Base-by-base conservation (phyloP, 2,888 invertebrate species). In the Microplitis deprimator region DNA sequence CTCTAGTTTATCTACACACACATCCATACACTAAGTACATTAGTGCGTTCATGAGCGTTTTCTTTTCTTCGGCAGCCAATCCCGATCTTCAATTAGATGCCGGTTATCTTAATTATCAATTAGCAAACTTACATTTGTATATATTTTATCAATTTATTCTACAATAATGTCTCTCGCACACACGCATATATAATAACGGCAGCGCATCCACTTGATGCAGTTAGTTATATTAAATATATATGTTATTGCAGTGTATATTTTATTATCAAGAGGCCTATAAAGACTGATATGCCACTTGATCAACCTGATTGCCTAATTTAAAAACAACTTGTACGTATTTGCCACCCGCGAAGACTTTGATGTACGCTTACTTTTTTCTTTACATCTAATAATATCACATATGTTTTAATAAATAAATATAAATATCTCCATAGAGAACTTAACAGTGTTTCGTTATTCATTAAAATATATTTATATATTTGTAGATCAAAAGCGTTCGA, bases 81-180 rank as follows among this genome's bases (percentile, higher is more conserved):
- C 83, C 85, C 84, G 82, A 83, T 84, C 87, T 88, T 89, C 88
- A 88, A 88, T 89, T 88, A 89, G 85, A 84, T 83, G 81, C 80
- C 83, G 81, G 84, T 83, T 86, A 88, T 88, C 88, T 87, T 86
- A 86, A 87, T 87, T 85, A 87, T 87, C 88, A 88, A 89, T 89
- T 88, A 87, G 88, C 85, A 86, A 50, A 87, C 87, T 86, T 87
- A 86, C 88, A 87, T 87, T 86, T 87, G 85, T 86, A 88, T 87
- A 88, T 88, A 87, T 85, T 85, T 87, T 87, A 86, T 85, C 87
- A 87, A 29, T 85, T 84, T 82, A 8, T 13, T 10, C 13, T 62
- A n/a, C 13, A 29, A 6, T 29, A 79, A 80, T 77, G 77, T 76
- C 79, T 78, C 76, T 83, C 87, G 87, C 88, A 89, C 81, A 62